Evolutionary conservation across 2,113 vertebrate species (phyloP), one percentile per base, ranked within the genome.

Genomic region (Cynoglossus semilaevis): DNA sequence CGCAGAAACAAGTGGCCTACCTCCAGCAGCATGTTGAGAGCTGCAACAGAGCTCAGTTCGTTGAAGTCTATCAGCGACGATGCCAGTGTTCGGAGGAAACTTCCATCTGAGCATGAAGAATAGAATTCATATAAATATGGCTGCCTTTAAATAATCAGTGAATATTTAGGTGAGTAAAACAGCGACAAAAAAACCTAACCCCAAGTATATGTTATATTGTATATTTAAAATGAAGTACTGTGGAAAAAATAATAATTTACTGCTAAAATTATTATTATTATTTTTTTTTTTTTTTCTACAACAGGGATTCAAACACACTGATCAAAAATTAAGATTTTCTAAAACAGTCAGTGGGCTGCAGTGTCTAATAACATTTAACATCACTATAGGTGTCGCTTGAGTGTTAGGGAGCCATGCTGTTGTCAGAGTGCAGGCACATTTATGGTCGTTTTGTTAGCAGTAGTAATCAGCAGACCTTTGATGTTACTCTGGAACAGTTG

Each of bases 401-500:
- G 22, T 29, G 22, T 29, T 29, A 29, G 22, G 22, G 22, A 6
- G 22, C 22, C 38, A 38, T 9, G 9, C 37, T 38, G 12, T 38
- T 38, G 9, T 10, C 37, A 41, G 38, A 41, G 14, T 54, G 35
- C 67, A 35, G 8, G 2, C 14, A 13, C 8, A 22, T 14, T 45
- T 35, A 0, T 17, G 37, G 35, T 38, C 61, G 35, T 58, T 44
- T 6, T 4, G 29, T 37, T 15, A 2, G 40, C 14, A 17, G 38
- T 16, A n/a, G 18, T 42, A n/a, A 1, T 18, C 48, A 63, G 43
- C 14, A 80, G 79, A 98, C 97, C 97, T 95, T 98, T 98, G 83
- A 99, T 98, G 78, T 93, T 94, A 77, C 96, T 98, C 89, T 98
- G 96, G 83, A 99, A 99, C 43, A 99, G 93, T 83, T 99, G 97